These are phyloP conservation scores for Callyntrura sp. DNA, from an alignment of 2,888 invertebrate genomes.

Conservation along the genomic window DNA sequence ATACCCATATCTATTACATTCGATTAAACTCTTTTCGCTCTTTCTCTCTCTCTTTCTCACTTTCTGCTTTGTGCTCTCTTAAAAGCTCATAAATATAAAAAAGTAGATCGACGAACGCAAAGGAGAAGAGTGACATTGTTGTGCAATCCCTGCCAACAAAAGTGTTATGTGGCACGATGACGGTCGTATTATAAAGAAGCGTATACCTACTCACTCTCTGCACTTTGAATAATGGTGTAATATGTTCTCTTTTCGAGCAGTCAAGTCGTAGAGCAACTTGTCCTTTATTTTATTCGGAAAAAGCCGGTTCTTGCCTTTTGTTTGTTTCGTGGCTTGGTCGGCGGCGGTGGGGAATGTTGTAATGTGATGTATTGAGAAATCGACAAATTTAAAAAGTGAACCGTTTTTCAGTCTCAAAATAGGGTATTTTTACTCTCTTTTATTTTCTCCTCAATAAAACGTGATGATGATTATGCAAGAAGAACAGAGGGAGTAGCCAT, in stretches of 20 bases:
- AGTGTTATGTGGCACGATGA: too few relatives aligned
- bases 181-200: background rate
- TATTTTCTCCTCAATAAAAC: background rate
- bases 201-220: background rate
- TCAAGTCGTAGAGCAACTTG: background rate
- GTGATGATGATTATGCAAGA: background rate
- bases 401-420: background rate
- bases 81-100: constrained; percentile 4
- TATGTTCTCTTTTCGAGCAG: background rate
- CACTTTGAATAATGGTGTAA: background rate
- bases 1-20: background rate
- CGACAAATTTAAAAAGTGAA: background rate
- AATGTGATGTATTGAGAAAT: background rate
- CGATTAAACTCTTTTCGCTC: background rate
- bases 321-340: background rate
- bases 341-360: background rate
- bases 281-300: background rate
- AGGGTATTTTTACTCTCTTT: background rate
- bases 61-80: background rate
- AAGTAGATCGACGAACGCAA: background rate
- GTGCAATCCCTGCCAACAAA: constrained; percentile 23
- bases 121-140: constrained; percentile 38
- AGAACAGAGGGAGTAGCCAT: background rate
- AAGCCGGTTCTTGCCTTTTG: constrained; percentile 30
- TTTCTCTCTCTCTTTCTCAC: too few relatives aligned